These are phyloP conservation scores for Pseudococcus jackbeardsleyi DNA, from an alignment of 2,888 invertebrate species.

Conservation along the genomic window DNA sequence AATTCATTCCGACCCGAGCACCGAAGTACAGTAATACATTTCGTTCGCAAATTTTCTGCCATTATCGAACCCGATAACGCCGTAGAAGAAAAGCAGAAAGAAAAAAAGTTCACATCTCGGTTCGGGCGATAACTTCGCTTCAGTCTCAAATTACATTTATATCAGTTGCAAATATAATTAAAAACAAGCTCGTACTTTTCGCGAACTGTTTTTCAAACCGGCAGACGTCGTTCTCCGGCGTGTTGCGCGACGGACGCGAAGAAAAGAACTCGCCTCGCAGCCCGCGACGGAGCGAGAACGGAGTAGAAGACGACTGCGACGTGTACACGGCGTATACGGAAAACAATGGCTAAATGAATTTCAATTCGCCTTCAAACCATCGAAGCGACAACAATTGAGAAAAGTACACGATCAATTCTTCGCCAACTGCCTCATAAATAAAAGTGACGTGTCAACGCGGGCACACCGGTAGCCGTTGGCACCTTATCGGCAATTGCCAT, in stretches of 20 bases:
- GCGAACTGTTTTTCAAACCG: slow-evolving; percentile 23
- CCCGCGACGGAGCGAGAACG: neutral
- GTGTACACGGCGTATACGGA: neutral
- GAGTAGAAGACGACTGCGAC: neutral
- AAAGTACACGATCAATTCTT: slow-evolving; percentile 64
- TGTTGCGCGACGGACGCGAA: neutral
- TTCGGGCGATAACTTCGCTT: slow-evolving; percentile 18
- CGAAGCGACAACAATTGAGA: slow-evolving; percentile 64
- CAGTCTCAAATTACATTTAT: slow-evolving; percentile 12
- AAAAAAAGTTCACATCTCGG: neutral
- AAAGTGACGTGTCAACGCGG: slow-evolving; percentile 65
- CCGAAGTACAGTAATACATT: neutral
- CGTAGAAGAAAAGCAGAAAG: neutral
- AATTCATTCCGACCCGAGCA: too few species aligned
- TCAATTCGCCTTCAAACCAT: slow-evolving; percentile 39
- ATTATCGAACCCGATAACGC: neutral
- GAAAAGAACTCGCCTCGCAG: neutral
- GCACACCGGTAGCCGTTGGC: slow-evolving; percentile 65
- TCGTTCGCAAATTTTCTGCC: neutral
- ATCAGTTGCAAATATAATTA: slow-evolving; percentile 45
- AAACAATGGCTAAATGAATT: slow-evolving; percentile 50
- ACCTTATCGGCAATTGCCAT: slow-evolving; percentile 64
- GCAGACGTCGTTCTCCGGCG: neutral
- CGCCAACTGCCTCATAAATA: slow-evolving; percentile 63
- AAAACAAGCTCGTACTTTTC: slow-evolving; percentile 23